Evolutionary conservation across 2,113 vertebrate species (phyloP).

Genomic region (Anarhynchus alexandrinus): DNA sequence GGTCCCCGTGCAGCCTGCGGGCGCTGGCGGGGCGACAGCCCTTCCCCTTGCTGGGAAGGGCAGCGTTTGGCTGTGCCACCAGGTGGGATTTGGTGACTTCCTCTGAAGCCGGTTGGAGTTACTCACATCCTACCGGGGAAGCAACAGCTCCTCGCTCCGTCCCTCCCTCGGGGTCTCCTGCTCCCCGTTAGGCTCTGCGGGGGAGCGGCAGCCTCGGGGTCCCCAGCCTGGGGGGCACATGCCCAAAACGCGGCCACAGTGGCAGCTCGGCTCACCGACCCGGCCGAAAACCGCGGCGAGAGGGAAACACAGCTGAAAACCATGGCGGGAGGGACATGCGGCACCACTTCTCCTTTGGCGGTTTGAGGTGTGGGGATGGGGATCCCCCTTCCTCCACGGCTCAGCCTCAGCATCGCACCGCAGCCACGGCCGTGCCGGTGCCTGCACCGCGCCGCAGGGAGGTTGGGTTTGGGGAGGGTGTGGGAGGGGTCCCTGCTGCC

Average conservation of each 20-base stretch:
- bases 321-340: fast-evolving
- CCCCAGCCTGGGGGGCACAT: neutral
- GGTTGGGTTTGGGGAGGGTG: neutral
- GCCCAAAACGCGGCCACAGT: too few species aligned
- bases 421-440: neutral
- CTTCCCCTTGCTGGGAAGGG: neutral
- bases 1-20: neutral
- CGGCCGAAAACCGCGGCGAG: too few species aligned
- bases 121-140: neutral
- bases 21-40: neutral
- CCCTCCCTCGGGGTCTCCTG: neutral
- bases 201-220: neutral
- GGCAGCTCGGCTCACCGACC: neutral
- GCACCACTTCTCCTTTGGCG: neutral
- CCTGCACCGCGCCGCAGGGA: too few species aligned
- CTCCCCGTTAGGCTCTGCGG: too few species aligned
- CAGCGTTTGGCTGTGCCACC: neutral
- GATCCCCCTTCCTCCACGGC: too few species aligned
- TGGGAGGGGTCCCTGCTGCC: neutral
- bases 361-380: neutral
- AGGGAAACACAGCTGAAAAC: too few species aligned
- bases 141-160: neutral
- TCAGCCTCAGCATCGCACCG: neutral
- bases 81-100: neutral
- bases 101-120: neutral